Evolutionary conservation across 2,113 vertebrate species (phyloP).

Genomic region (Forbesichthys papilliferus): DNA sequence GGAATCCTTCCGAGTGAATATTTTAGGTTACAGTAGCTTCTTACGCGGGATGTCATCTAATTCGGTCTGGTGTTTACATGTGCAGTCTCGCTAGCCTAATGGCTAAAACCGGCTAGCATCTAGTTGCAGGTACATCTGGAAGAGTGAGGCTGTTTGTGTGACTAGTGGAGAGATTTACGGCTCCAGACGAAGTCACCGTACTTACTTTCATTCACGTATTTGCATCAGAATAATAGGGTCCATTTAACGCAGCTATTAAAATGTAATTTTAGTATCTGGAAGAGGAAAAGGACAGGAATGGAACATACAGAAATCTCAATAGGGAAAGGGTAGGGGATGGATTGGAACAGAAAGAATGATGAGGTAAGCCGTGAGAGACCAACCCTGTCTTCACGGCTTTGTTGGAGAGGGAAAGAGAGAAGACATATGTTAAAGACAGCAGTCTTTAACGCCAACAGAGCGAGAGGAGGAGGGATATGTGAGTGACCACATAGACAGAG

Average conservation of each 20-base stretch:
- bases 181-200: too few relatives aligned
- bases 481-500: too few relatives aligned
- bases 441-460: neutral
- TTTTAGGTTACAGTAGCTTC: too few relatives aligned
- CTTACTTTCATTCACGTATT: too few relatives aligned
- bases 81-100: too few relatives aligned
- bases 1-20: too few relatives aligned
- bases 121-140: too few relatives aligned
- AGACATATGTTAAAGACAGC: neutral
- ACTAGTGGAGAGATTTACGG: too few relatives aligned
- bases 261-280: neutral
- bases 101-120: too few relatives aligned
- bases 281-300: neutral
- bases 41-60: too few relatives aligned
- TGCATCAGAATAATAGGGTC: neutral
- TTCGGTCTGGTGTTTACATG: too few relatives aligned
- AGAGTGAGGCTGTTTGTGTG: too few relatives aligned
- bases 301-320: neutral
- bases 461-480: neutral
- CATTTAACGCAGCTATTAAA: neutral
- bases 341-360: conserved; percentile 63
- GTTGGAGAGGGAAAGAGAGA: conserved; percentile 23
- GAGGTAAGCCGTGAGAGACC: conserved; percentile 60
- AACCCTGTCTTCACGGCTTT: conserved; percentile 18
- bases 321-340: conserved; percentile 6